Percentiles rank a stretch among this genome's conserved stretches.
Conservation (phyloP, 2,113 vertebrate species). For the Crocuta crocuta region DNA sequence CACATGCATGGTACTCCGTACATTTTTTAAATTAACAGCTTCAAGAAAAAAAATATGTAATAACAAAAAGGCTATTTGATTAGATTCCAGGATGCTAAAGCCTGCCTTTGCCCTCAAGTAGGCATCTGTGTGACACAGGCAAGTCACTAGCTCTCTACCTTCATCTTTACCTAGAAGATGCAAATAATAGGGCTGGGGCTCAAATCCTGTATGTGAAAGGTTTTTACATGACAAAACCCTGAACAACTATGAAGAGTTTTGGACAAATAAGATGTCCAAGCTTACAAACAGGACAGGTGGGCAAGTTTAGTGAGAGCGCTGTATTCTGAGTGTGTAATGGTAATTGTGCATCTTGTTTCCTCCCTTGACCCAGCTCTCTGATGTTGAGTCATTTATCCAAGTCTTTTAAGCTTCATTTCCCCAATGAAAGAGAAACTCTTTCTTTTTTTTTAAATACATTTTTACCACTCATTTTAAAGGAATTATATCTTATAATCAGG, state of each 20-base stretch:
- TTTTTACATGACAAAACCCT: neutral
- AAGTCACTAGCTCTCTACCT: neutral
- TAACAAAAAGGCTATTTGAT: neutral
- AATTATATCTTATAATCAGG: neutral
- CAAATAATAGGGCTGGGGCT: neutral
- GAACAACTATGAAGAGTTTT: neutral
- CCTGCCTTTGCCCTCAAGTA: neutral
- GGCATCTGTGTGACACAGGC: neutral
- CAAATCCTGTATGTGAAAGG: neutral
- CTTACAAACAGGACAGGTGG: neutral
- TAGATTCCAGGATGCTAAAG: neutral
- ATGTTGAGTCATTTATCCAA: neutral
- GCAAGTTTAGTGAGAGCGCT: neutral
- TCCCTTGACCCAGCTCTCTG: neutral
- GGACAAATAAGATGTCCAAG: neutral
- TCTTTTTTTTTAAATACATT: neutral
- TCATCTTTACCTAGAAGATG: slow-evolving; percentile 5
- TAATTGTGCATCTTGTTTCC: neutral
- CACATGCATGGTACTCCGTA: neutral
- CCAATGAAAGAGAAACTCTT: neutral
- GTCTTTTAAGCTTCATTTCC: neutral
- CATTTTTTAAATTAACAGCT: neutral
- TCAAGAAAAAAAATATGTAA: neutral
- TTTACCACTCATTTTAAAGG: neutral
- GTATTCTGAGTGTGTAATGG: neutral